Evolutionary conservation across 2,888 invertebrate genomes (phyloP), one percentile per base, ranked within the genome.

Genomic region (Hydrotaea cyrtoneurina): DNA sequence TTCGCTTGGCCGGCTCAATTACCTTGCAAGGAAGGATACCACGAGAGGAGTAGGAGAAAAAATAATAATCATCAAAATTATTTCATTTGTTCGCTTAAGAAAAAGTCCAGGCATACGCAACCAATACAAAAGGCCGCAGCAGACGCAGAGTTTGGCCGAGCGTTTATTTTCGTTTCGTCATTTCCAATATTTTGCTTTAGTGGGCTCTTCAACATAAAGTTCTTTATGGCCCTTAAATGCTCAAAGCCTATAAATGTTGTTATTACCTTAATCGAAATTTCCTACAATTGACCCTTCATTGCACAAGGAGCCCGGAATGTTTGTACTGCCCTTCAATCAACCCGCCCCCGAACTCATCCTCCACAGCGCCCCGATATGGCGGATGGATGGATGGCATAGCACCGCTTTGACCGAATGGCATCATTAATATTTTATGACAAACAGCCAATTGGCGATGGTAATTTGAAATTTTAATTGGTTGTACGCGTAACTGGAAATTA

Each of bases 201-300:
- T 57, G 10, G 21, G 46, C 50, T 55, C 66, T 75, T 36, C 72
- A 66, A 59, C 82, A 76, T 85, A 82, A 85, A 82, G 23, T 74
- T 77, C 82, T 82, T 85, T 82, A 85, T 82, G 77, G 53, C 69
- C 85, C 82, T 82, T 76, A 77, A 84, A 84, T 81, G 72, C n/a
- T 84, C n/a, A 73, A 76, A 79, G 73, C 77, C 77, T 79, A 82
- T 85, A 82, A 85, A 85, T 69, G 73, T 62, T 81, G 72, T 79
- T 85, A 85, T 85, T 85, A 82, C 79, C 82, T 85, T 82, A 81
- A 85, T 82, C 69, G 76, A 74, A 85, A 85, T 85, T 74, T 64
- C 55, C 53, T 84, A 43, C 59, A 55, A 78, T 46, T 66, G 43
- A 23, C 55, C 74, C 64, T 46, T 59, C 69, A 46, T 21, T 46